Conservation (phyloP, 2,797 vertebrate genomes). For the Spheniscus humboldti region DNA sequence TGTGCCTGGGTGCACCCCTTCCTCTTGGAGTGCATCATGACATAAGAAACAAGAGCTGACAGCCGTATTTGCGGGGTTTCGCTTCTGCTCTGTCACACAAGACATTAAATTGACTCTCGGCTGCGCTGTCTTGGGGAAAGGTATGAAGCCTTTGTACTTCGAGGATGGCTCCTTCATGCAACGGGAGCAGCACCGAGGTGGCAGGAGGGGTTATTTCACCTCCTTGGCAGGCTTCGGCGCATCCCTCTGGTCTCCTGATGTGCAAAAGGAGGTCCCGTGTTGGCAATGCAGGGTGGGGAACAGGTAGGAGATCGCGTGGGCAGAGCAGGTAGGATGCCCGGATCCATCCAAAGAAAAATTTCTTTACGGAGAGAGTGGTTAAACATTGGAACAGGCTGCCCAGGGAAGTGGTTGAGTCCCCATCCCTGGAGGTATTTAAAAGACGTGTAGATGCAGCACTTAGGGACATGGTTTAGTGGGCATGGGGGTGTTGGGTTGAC, state of each 20-base stretch:
- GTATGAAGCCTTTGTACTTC: neutral
- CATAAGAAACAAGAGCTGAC: neutral
- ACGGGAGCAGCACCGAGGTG: neutral
- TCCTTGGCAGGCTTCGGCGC: neutral
- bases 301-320: neutral
- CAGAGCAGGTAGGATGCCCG: neutral
- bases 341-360: neutral
- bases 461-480: no score
- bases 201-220: neutral
- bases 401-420: no score
- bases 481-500: no score
- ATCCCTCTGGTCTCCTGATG: neutral
- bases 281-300: neutral
- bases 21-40: neutral
- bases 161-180: neutral
- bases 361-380: no score
- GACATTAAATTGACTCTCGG: neutral
- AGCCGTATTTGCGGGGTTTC: neutral
- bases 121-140: neutral
- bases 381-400: no score
- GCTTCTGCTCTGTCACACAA: slow-evolving; percentile 1
- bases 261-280: neutral
- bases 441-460: no score
- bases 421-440: no score
- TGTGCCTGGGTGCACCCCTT: neutral